phyloP scores from a whole-genome alignment of 2,797 vertebrate genomes.

The Loris lydekkerianus region DNA sequence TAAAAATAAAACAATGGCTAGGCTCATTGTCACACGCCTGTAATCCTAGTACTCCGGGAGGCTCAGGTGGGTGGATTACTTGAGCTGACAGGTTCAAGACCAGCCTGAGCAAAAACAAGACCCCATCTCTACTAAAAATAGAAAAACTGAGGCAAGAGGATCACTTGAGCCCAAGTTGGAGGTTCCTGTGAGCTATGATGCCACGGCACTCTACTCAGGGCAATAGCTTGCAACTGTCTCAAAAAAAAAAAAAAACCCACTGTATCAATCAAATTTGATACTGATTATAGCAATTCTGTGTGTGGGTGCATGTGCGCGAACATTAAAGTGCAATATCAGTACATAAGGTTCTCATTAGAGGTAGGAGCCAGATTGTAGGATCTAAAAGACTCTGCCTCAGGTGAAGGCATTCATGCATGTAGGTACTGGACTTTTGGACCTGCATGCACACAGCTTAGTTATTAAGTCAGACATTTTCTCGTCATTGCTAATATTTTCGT shows the following conservation, averaged over 20 bases:
- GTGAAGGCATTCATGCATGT: background rate
- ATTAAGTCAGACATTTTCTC: background rate
- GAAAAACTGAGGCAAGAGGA: too few species aligned
- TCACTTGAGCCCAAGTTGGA: too few species aligned
- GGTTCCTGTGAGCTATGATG: too few species aligned
- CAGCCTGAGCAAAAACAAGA: too few species aligned
- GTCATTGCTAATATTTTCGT: background rate
- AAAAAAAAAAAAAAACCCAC: background rate
- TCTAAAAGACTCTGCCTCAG: background rate
- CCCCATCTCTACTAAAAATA: too few species aligned
- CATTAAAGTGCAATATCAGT: background rate
- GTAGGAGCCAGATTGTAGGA: background rate
- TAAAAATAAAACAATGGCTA: too few species aligned
- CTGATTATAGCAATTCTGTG: fast-evolving
- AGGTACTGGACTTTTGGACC: background rate
- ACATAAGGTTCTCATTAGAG: background rate
- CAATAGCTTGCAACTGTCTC: too few species aligned
- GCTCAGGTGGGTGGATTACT: too few species aligned
- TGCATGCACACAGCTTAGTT: fast-evolving
- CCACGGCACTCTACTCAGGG: too few species aligned
- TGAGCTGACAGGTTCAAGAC: too few species aligned
- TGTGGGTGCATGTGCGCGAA: background rate
- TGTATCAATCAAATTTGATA: background rate
- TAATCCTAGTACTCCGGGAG: too few species aligned
- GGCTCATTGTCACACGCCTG: too few species aligned